A percentile compares a stretch with the other conserved stretches of the same genome.
Evolutionary conservation across 1,140 invertebrate genomes (phyloP).

Genomic region (Zaprionus davidi): DNA sequence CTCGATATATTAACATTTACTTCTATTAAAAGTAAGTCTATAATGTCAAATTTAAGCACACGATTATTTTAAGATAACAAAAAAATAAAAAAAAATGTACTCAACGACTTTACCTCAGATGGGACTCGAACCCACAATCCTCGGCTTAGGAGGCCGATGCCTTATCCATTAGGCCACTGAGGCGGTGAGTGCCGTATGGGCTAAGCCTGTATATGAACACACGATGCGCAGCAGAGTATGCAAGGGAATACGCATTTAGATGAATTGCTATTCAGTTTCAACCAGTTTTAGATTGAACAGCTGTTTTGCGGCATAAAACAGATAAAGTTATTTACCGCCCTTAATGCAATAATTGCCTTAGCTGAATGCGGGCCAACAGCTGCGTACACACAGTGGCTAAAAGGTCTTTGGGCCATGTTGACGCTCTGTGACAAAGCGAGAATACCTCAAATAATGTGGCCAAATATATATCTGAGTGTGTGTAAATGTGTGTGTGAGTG

Average conservation of each 20-base stretch:
- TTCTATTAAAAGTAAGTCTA: too few species aligned
- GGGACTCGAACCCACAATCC: slow-evolving; percentile 77
- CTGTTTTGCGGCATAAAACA: slow-evolving; percentile 27
- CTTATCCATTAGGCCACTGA: slow-evolving; percentile 76
- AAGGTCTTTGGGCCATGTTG: slow-evolving; percentile 31
- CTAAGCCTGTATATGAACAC: slow-evolving; percentile 16
- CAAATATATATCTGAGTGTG: neutral
- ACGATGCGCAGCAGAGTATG: neutral
- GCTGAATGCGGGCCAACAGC: slow-evolving; percentile 44
- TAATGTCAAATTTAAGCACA: too few species aligned
- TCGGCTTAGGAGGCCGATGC: slow-evolving; percentile 78
- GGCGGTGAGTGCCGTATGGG: slow-evolving; percentile 16
- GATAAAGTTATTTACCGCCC: slow-evolving; percentile 16
- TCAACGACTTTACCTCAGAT: slow-evolving; percentile 44
- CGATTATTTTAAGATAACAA: neutral
- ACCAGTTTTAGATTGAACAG: slow-evolving; percentile 18
- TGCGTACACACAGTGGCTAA: slow-evolving; percentile 28
- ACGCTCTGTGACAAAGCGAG: slow-evolving; percentile 15
- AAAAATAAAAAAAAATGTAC: neutral
- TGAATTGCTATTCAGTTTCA: slow-evolving; percentile 15
- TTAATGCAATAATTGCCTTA: slow-evolving; percentile 41
- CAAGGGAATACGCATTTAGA: neutral
- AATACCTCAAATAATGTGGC: slow-evolving; percentile 30
- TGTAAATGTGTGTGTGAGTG: slow-evolving; percentile 5
- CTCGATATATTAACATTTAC: too few species aligned